These are phyloP conservation scores for Arenaria interpres DNA, from an alignment of 2,113 vertebrate genomes.

Conservation along the genomic window DNA sequence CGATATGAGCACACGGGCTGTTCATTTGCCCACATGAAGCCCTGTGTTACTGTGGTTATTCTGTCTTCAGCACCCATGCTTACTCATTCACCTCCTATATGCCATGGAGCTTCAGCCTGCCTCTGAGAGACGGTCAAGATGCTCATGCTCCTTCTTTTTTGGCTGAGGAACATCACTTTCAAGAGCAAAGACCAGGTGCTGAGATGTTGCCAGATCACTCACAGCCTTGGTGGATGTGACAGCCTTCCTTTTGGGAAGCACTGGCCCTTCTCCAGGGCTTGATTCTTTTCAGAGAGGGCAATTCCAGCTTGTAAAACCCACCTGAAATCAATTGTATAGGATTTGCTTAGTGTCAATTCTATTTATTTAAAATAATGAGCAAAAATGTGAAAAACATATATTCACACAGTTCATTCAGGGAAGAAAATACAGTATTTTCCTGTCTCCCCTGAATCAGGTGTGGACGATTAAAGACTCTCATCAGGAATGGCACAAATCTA, in stretches of 20 bases:
- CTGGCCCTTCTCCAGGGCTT: not conserved
- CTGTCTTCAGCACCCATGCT: not conserved
- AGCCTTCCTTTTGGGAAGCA: not conserved
- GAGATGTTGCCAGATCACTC: not conserved
- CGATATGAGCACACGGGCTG: not conserved
- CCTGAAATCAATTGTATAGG: not conserved
- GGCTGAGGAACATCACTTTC: not conserved
- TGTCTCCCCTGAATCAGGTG: not conserved
- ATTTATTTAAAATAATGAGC: not conserved
- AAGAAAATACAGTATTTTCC: not conserved
- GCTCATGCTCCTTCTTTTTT: not conserved
- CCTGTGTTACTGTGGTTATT: not conserved
- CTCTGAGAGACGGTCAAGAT: not conserved
- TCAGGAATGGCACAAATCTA: not conserved
- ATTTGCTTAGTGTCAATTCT: not conserved
- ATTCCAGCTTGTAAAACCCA: not conserved
- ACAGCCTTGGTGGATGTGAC: too few species aligned
- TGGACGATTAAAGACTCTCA: not conserved
- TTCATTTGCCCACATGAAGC: rapidly evolving
- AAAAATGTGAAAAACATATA: not conserved
- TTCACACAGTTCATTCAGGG: not conserved
- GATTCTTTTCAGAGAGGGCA: not conserved
- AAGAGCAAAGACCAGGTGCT: not conserved
- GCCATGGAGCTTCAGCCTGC: not conserved
- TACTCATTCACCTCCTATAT: rapidly evolving